A percentile compares a stretch with the other conserved stretches of the same genome.
These are phyloP conservation scores for Hyposoter didymator DNA, from an alignment of 2,888 invertebrate species.

Conservation along the genomic window DNA sequence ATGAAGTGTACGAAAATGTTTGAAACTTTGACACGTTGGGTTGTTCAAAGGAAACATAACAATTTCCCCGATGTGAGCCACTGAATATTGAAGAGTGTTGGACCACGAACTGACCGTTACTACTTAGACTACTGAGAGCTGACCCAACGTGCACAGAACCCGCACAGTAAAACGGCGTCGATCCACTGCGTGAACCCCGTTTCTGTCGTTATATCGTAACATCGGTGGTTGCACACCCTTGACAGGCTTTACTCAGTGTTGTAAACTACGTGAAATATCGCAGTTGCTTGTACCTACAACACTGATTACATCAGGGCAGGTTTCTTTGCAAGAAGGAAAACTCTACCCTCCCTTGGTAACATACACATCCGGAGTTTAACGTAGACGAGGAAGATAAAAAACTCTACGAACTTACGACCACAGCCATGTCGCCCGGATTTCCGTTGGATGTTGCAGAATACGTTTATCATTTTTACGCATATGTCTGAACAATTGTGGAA, in stretches of 20 bases:
- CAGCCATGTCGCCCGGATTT: slow-evolving; percentile 20
- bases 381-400: slow-evolving; percentile 22
- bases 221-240: slow-evolving; percentile 41
- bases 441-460: slow-evolving; percentile 9
- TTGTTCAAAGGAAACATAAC: not conserved
- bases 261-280: slow-evolving; percentile 80
- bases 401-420: slow-evolving; percentile 23
- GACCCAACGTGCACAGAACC: slow-evolving; percentile 75
- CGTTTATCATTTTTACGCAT: slow-evolving; percentile 19
- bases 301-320: slow-evolving; percentile 76
- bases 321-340: slow-evolving; percentile 72
- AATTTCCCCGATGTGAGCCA: slow-evolving; percentile 36
- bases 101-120: slow-evolving; percentile 71
- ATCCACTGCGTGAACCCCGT: slow-evolving; percentile 32
- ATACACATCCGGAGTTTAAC: slow-evolving; percentile 39
- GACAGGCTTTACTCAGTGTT: slow-evolving; percentile 71
- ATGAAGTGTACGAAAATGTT: not conserved
- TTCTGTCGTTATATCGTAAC: slow-evolving; percentile 24
- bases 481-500: slow-evolving; percentile 30
- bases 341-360: slow-evolving; percentile 72
- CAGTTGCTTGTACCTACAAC: slow-evolving; percentile 65
- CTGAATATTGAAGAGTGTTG: slow-evolving; percentile 54
- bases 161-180: slow-evolving; percentile 72
- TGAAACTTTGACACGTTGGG: not conserved
- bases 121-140: slow-evolving; percentile 73